Evolutionary conservation across 2,888 invertebrate genomes (phyloP), one percentile per base, ranked within the genome.

Genomic region (Dorcus hopei): DNA sequence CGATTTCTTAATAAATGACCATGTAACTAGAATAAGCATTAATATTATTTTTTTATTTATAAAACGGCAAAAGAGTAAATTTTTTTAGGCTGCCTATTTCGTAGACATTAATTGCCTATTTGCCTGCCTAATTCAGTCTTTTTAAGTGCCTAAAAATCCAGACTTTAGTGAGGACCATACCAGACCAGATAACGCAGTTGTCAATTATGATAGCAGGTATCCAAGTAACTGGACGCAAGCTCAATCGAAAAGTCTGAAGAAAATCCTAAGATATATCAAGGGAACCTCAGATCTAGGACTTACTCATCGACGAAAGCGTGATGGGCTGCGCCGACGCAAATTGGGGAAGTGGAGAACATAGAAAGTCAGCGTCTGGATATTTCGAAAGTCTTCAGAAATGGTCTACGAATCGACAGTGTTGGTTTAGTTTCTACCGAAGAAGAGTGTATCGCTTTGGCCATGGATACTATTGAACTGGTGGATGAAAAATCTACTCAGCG

Each of bases 351-450:
- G 65, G 66, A 33, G 19, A 33, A 7, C 59, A 61, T 45, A 48
- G 72, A 9, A 70, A 69, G 52, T 72, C 72, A 2, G 68, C 69
- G 16, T 65, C 65, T n/a, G 71, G 73, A 19, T 16, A 68, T 5
- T 57, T 71, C n/a, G 42, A 60, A 49, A 49, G 14, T 71, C 2
- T 65, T 57, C 52, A 69, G 69, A 9, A 61, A 61, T 74, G 73
- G 72, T 52, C 54, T 3, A 69, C 70, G 14, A 14, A 14, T 14
- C 14, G 6, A 70, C 61, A 47, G 62, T 38, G 70, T 71, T 3
- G 63, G 69, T 0, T 50, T 71, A 1, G 72, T 72, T 6, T 68
- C 68, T 0, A 71, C 72, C 7, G 72, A 72, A 54, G 66, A 71
- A 3, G 68, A 73, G 52, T 14, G 14, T 14, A 14, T 14, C 14